Evolutionary conservation across 2,797 vertebrate species (phyloP).

Genomic region (Mus spretus): DNA sequence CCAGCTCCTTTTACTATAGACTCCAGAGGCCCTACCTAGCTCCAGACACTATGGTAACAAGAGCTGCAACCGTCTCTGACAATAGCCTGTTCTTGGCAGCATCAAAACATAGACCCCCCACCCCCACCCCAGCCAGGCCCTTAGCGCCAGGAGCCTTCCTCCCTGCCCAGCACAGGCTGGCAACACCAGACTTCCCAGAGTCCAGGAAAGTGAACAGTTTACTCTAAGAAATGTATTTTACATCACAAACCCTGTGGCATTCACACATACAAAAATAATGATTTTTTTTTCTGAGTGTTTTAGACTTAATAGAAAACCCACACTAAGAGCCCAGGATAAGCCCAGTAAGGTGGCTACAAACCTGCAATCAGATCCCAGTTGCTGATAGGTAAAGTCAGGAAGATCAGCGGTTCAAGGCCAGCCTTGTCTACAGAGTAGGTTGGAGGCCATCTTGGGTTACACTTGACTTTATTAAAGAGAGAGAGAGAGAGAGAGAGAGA

Average conservation of each 20-base stretch:
- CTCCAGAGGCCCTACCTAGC: not conserved
- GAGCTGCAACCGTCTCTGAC: not conserved
- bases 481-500: too few species aligned
- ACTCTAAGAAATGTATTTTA: not conserved
- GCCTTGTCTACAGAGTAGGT: not conserved
- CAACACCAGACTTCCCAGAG: too few species aligned
- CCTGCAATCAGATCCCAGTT: not conserved
- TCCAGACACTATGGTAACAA: not conserved
- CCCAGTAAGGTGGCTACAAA: not conserved
- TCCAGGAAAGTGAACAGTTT: not conserved
- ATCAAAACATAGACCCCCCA: not conserved
- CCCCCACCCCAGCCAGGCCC: not conserved
- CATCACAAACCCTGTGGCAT: not conserved
- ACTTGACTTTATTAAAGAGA: not conserved
- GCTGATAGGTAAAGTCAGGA: not conserved
- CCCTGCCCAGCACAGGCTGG: not conserved
- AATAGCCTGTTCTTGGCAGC: not conserved
- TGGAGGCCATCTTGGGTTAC: not conserved
- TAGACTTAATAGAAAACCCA: conserved; percentile 20
- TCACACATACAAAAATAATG: not conserved
- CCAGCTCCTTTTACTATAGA: not conserved
- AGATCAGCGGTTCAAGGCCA: not conserved
- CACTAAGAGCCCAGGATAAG: not conserved
- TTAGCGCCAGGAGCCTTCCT: not conserved
- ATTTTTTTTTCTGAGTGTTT: not conserved